Conservation (phyloP, 2,888 invertebrate genomes). For the Ypsolopha scabrella region DNA sequence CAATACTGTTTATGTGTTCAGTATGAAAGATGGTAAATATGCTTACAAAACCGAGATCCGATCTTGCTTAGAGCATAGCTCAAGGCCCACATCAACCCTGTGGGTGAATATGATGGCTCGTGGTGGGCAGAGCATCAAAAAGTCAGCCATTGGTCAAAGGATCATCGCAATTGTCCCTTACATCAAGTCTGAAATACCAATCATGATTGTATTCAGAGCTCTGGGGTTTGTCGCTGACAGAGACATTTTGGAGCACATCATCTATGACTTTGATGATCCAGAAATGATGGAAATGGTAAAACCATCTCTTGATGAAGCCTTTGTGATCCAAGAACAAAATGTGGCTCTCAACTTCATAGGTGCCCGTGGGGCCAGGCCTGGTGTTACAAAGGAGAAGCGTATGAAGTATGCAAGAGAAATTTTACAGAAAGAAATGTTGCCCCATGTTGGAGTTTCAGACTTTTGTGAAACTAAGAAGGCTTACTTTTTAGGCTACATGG, state of each 20-base stretch:
- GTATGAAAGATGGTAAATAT: conserved; percentile 99
- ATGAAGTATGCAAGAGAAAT: conserved; percentile 99
- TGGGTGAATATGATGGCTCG: conserved; percentile 99
- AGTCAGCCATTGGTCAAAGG: conserved; percentile 98
- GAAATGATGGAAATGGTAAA: conserved; percentile 99
- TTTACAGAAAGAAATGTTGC: conserved; percentile 99
- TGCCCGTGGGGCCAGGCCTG: conserved; percentile 95
- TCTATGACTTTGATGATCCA: conserved; percentile 99
- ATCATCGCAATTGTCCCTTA: conserved; percentile 98
- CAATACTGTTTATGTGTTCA: conserved; percentile 99
- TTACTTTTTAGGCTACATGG: conserved; percentile 99
- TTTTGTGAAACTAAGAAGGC: conserved; percentile 99
- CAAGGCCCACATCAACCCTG: conserved; percentile 95
- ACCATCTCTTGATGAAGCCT: conserved; percentile 98
- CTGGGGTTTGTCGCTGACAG: conserved; percentile 99
- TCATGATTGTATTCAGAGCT: conserved; percentile 99
- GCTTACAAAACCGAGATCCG: conserved; percentile 98
- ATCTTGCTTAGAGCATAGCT: conserved; percentile 77
- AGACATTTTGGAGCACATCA: conserved; percentile 99
- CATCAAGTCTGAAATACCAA: conserved; percentile 99
- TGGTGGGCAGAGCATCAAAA: conserved; percentile 98
- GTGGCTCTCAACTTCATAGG: conserved; percentile 99
- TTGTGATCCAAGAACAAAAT: conserved; percentile 99
- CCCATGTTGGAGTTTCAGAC: conserved; percentile 99
- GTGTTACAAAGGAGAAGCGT: conserved; percentile 98